These are phyloP conservation scores for Lepidurus arcticus DNA, from an alignment of 1,140 invertebrate species.

Conservation along the genomic window DNA sequence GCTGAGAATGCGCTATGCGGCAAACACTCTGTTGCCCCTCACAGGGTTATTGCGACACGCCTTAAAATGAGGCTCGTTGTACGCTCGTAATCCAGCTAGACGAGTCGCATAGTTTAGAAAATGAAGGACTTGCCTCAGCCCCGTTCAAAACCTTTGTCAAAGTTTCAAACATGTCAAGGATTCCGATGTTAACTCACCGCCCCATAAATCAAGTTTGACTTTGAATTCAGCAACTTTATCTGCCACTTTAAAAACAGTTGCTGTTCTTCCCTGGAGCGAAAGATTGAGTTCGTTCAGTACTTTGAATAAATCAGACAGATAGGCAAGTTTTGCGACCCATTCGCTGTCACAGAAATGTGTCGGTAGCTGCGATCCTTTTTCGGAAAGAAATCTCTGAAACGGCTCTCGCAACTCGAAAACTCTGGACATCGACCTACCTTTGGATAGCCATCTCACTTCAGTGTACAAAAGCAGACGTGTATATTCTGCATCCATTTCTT, in stretches of 20 bases:
- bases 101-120: background rate
- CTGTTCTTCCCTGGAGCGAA: background rate
- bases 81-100: no score
- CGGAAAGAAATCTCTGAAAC: no score
- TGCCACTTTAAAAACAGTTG: background rate
- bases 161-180: background rate
- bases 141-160: background rate
- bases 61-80: no score
- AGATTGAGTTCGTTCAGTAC: background rate
- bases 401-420: constrained; percentile 39
- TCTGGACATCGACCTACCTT: constrained; percentile 37
- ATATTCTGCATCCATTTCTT: background rate
- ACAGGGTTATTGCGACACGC: no score
- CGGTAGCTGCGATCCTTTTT: background rate
- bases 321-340: background rate
- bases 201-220: background rate
- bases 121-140: background rate
- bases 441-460: constrained; percentile 39
- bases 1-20: no score
- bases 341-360: background rate
- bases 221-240: background rate
- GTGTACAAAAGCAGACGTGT: constrained; percentile 34
- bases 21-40: no score
- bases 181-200: background rate
- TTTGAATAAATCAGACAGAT: background rate